Evolutionary conservation across 2,113 vertebrate genomes (phyloP).

Genomic region (Chloropsis hardwickii): DNA sequence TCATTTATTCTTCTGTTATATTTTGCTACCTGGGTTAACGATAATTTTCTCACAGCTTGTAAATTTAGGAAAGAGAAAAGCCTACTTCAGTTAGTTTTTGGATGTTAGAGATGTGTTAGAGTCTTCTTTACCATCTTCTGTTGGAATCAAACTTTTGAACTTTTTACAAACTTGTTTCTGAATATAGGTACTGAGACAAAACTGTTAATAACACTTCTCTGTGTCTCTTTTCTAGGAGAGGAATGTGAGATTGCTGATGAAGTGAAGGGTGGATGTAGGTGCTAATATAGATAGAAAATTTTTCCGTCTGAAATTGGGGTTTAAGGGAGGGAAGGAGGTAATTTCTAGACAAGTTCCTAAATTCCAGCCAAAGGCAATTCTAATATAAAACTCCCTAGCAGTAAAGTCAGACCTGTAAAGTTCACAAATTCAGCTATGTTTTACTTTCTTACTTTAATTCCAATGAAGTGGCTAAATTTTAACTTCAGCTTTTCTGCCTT

Average conservation of each 20-base stretch:
- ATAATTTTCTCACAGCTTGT: neutral
- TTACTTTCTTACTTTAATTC: neutral
- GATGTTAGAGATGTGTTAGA: neutral
- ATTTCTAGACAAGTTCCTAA: conserved; percentile 2
- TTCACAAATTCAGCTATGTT: neutral
- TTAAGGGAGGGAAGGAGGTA: neutral
- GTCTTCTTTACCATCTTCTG: neutral
- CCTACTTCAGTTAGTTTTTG: neutral
- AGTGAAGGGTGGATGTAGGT: neutral
- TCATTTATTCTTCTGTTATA: conserved; percentile 44
- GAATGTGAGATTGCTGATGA: neutral
- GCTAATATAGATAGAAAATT: conserved; percentile 9
- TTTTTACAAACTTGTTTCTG: neutral
- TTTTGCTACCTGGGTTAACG: neutral
- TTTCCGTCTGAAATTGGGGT: neutral
- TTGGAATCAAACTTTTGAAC: neutral
- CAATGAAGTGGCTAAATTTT: neutral
- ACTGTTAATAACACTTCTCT: neutral
- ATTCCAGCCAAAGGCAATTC: conserved; percentile 42
- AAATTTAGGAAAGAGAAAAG: neutral
- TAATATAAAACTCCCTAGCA: neutral
- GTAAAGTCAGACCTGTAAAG: conserved; percentile 23
- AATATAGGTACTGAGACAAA: conserved; percentile 20
- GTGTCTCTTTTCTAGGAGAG: conserved; percentile 8
- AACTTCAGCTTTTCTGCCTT: neutral